A percentile compares a stretch with the other conserved stretches of the same genome.
Evolutionary conservation across 2,797 vertebrate species (phyloP).

Genomic region (Sphenopsis melanotis): DNA sequence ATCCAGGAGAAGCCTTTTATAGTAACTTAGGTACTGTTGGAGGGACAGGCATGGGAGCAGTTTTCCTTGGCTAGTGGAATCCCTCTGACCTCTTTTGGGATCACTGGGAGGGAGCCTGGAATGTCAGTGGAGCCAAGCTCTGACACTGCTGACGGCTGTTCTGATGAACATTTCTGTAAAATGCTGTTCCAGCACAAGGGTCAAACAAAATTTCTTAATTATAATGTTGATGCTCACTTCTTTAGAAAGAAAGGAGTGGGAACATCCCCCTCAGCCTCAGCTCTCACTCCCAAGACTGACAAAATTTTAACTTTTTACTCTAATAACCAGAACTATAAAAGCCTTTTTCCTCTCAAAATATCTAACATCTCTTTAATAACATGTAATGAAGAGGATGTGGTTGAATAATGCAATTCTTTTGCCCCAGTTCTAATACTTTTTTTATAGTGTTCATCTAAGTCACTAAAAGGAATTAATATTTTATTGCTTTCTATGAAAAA

Average conservation of each 20-base stretch:
- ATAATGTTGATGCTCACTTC: background rate
- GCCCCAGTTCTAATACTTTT: conserved; percentile 20
- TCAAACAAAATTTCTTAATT: background rate
- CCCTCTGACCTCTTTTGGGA: background rate
- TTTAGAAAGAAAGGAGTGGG: background rate
- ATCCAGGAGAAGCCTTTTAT: background rate
- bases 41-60: background rate
- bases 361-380: background rate
- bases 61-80: background rate
- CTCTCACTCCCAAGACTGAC: background rate
- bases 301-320: background rate
- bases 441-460: conserved; percentile 66
- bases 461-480: conserved; percentile 72
- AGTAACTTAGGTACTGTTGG: conserved; percentile 3
- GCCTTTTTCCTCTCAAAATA: conserved; percentile 22
- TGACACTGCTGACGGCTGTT: background rate
- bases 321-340: conserved; percentile 18
- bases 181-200: background rate
- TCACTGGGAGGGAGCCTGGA: background rate
- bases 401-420: conserved; percentile 68
- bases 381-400: conserved; percentile 57
- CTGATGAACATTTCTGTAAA: background rate
- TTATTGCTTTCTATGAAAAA: conserved; percentile 75
- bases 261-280: background rate
- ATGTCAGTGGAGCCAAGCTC: background rate